A percentile compares a stretch with the other conserved stretches of the same genome.
These are phyloP conservation scores for Gari tellinella DNA, from an alignment of 2,888 invertebrate species.

Conservation along the genomic window DNA sequence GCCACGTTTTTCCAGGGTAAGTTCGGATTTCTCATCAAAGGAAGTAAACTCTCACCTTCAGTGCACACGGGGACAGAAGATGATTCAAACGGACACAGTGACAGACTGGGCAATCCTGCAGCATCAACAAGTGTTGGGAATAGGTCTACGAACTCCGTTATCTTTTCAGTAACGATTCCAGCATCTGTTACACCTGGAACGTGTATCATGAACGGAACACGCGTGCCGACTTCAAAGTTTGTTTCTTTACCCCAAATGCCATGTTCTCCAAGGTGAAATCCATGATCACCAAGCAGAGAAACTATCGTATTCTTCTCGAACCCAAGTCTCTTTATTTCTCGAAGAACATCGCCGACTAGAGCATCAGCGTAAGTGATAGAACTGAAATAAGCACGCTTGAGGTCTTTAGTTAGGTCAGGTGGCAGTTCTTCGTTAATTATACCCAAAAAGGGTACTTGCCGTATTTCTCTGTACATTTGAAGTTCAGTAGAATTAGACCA, in stretches of 20 bases:
- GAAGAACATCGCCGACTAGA: conserved; percentile 57
- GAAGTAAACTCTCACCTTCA: conserved; percentile 64
- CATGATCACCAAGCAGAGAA: conserved; percentile 67
- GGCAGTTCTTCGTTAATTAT: conserved; percentile 43
- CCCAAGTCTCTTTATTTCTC: conserved; percentile 51
- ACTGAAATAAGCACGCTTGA: conserved; percentile 62
- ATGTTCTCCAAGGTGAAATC: conserved; percentile 63
- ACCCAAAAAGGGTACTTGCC: conserved; percentile 17
- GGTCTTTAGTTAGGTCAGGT: conserved; percentile 23
- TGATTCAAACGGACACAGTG: conserved; percentile 53
- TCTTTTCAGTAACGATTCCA: conserved; percentile 39
- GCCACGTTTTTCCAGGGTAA: conserved; percentile 40
- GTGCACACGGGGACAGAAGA: conserved; percentile 39
- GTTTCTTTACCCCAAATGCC: conserved; percentile 67
- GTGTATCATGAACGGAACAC: conserved; percentile 70
- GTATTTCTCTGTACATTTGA: conserved; percentile 37
- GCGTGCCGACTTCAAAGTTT: conserved; percentile 70
- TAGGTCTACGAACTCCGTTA: conserved; percentile 68
- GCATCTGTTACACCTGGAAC: conserved; percentile 56
- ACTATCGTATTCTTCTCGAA: conserved; percentile 59
- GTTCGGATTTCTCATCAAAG: conserved; percentile 41
- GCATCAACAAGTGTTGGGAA: conserved; percentile 72
- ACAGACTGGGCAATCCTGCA: conserved; percentile 46
- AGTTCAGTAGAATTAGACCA: conserved; percentile 65
- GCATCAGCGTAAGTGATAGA: conserved; percentile 58